Evolutionary conservation across 2,888 invertebrate species (phyloP).

Genomic region (Lepidochrysops patricia): DNA sequence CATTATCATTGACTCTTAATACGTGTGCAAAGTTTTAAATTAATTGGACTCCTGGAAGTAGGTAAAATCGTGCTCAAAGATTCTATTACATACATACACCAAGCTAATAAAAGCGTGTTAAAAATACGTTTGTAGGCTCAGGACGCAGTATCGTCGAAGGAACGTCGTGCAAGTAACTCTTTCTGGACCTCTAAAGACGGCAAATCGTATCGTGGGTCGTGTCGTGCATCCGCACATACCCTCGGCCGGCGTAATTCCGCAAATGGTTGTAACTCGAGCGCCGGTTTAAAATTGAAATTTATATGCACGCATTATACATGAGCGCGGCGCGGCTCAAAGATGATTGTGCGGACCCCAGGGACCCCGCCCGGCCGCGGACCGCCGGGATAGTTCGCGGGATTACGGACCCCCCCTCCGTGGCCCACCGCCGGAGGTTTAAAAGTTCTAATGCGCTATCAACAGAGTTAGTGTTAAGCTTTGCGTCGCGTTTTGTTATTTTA

Average conservation of each 20-base stretch:
- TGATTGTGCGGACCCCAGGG: slow-evolving; percentile 33
- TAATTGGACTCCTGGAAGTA: no score
- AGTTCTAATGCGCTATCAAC: not conserved
- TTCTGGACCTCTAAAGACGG: no score
- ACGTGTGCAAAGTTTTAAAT: no score
- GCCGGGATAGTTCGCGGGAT: slow-evolving; percentile 27
- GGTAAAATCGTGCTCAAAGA: no score
- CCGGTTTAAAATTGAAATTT: slow-evolving; percentile 73
- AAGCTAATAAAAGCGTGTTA: no score
- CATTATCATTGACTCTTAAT: no score
- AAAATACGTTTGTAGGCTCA: no score
- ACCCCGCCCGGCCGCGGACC: slow-evolving; percentile 9
- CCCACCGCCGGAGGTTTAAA: slow-evolving; percentile 24
- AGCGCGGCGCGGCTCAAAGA: slow-evolving; percentile 46
- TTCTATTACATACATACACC: no score
- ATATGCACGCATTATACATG: slow-evolving; percentile 70
- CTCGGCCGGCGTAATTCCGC: slow-evolving; percentile 51
- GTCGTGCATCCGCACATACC: slow-evolving; percentile 21
- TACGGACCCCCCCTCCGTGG: no score
- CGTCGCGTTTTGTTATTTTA: slow-evolving; percentile 4
- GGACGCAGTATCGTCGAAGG: no score
- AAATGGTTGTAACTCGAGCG: slow-evolving; percentile 67
- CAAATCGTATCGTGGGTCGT: not conserved
- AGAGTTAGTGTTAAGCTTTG: not conserved
- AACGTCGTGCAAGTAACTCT: no score